Conservation (phyloP, 2,113 vertebrate genomes). For the Callocephalon fimbriatum region DNA sequence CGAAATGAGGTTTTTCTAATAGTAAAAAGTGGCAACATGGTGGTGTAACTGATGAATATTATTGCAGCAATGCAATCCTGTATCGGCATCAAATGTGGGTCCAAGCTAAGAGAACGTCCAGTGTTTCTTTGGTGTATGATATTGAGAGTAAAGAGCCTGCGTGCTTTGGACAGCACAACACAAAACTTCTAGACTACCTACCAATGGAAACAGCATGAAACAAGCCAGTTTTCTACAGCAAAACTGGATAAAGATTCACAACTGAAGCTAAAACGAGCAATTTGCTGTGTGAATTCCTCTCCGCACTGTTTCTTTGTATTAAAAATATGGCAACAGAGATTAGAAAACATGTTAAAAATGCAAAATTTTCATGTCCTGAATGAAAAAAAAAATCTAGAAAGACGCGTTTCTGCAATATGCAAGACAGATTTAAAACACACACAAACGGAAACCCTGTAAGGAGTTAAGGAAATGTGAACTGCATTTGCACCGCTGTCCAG, state of each 20-base stretch:
- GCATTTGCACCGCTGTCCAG: background rate
- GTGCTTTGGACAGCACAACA: slow-evolving; percentile 17
- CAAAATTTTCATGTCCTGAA: slow-evolving; percentile 29
- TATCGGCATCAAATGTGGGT: background rate
- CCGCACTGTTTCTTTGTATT: slow-evolving; percentile 31
- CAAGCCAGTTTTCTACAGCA: background rate
- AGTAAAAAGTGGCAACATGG: background rate
- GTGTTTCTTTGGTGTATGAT: slow-evolving; percentile 77
- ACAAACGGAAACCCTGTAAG: background rate
- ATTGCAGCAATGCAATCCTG: slow-evolving; percentile 31
- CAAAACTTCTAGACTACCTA: background rate
- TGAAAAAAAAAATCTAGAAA: slow-evolving; percentile 57
- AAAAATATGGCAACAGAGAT: slow-evolving; percentile 69
- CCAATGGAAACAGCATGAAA: background rate
- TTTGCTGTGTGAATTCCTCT: background rate
- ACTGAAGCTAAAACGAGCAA: background rate
- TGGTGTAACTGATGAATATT: background rate
- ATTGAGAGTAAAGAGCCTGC: slow-evolving; percentile 16
- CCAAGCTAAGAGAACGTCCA: background rate
- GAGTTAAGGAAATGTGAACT: background rate
- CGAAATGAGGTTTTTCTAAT: background rate
- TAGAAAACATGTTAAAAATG: slow-evolving; percentile 65
- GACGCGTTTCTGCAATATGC: background rate
- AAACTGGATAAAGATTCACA: background rate
- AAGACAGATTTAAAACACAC: slow-evolving; percentile 36